A percentile compares a stretch with the other conserved stretches of the same genome.
Evolutionary conservation across 2,797 vertebrate genomes (phyloP).

Genomic region (Harpagifer antarcticus): DNA sequence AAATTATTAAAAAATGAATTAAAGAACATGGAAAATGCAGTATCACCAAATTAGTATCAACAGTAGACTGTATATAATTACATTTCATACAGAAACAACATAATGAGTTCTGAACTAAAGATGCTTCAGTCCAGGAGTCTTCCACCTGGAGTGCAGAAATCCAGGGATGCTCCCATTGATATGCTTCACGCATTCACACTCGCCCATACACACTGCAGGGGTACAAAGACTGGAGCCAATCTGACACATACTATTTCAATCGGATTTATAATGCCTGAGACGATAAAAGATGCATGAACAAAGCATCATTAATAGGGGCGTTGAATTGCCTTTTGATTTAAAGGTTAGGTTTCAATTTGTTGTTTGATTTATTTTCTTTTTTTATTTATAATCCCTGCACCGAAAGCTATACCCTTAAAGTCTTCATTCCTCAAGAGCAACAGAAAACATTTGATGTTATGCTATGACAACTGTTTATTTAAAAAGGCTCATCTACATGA

Average conservation of each 20-base stretch:
- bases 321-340: too few relatives aligned
- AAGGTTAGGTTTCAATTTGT: too few relatives aligned
- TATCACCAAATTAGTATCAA: background rate
- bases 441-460: too few relatives aligned
- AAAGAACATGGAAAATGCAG: slow-evolving; percentile 5
- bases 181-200: slow-evolving; percentile 20
- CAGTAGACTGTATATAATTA: slow-evolving; percentile 8
- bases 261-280: background rate
- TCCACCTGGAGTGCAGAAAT: slow-evolving; percentile 1
- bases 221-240: background rate
- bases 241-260: slow-evolving; percentile 6
- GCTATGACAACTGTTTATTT: too few relatives aligned
- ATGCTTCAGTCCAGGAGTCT: background rate
- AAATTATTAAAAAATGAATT: slow-evolving; percentile 19
- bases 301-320: background rate
- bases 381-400: too few relatives aligned
- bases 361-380: too few relatives aligned
- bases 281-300: background rate
- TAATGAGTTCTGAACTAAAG: background rate
- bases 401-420: too few relatives aligned
- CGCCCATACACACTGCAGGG: background rate
- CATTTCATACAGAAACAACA: background rate
- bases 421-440: too few relatives aligned
- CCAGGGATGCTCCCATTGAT: slow-evolving; percentile 22
- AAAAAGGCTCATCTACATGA: too few relatives aligned